A percentile compares a stretch with the other conserved stretches of the same genome.
These are phyloP conservation scores for Leguminivora glycinivorella DNA, from an alignment of 1,140 invertebrate genomes.

Conservation along the genomic window DNA sequence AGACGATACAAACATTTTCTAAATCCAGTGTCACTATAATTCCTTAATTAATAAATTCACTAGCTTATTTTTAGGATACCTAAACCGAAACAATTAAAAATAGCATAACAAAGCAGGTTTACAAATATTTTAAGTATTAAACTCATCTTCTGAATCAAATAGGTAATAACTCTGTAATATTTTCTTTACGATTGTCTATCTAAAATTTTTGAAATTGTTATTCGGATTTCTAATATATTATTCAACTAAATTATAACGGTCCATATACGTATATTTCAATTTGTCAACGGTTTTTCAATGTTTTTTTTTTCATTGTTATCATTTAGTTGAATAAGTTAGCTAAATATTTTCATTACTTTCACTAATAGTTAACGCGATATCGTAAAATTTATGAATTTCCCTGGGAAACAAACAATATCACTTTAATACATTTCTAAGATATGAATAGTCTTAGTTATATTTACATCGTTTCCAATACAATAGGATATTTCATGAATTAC, in stretches of 20 bases:
- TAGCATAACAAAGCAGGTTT: conserved; percentile 9
- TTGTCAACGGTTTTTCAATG: neutral
- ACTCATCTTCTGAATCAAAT: neutral
- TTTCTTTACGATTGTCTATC: conserved; percentile 21
- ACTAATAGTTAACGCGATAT: conserved; percentile 73
- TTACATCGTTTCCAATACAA: conserved; percentile 56
- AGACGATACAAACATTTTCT: conserved; percentile 71
- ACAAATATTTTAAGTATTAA: neutral
- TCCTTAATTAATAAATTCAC: conserved; percentile 30
- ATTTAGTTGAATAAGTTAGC: conserved; percentile 43
- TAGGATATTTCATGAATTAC: conserved; percentile 48
- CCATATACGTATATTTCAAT: neutral
- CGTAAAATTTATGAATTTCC: conserved; percentile 74
- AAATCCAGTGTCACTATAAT: conserved; percentile 37
- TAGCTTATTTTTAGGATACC: conserved; percentile 16
- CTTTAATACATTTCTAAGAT: conserved; percentile 74
- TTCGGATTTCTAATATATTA: conserved; percentile 2
- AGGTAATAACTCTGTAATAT: conserved; percentile 16
- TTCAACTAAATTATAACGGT: conserved; percentile 12
- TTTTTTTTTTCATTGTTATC: conserved; percentile 32
- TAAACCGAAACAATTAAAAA: conserved; percentile 15
- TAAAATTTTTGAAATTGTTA: conserved; percentile 11
- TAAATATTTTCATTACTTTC: conserved; percentile 50
- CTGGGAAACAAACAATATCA: conserved; percentile 74
- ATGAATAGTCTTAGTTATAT: conserved; percentile 72